Conservation (phyloP, 92 coral and sea anemone species). For the Anthopleura xanthogrammica region DNA sequence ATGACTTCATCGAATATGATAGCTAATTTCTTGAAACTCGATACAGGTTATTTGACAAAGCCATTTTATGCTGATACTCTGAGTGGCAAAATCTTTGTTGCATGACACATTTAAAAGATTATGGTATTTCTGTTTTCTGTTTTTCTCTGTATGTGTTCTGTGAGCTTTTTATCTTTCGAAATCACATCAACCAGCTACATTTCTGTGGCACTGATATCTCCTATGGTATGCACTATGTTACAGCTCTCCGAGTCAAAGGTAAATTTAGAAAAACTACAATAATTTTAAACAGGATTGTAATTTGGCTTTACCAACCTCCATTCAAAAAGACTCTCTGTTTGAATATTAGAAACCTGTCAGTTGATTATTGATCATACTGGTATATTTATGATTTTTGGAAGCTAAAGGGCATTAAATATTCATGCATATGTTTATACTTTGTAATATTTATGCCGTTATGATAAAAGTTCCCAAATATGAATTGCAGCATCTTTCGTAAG, state of each 20-base stretch:
- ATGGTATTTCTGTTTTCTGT: slow-evolving; percentile 19
- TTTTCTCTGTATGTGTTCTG: background rate
- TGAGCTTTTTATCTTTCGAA: slow-evolving; percentile 13
- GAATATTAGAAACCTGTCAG: background rate
- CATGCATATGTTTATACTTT: background rate
- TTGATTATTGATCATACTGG: background rate
- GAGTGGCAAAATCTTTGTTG: slow-evolving; percentile 12
- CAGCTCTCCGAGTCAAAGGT: slow-evolving; percentile 17
- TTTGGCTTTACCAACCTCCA: background rate
- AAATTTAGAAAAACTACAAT: background rate
- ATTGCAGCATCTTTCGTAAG: too few relatives aligned
- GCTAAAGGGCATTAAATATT: too few relatives aligned
- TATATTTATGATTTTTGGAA: background rate
- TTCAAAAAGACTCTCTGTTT: background rate
- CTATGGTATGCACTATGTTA: slow-evolving; percentile 22
- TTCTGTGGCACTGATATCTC: background rate
- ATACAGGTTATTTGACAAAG: slow-evolving; percentile 1
- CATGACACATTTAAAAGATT: slow-evolving; percentile 14
- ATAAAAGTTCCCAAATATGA: background rate
- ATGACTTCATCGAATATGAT: slow-evolving; percentile 20
- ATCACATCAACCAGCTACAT: slow-evolving; percentile 4
- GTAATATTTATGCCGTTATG: background rate
- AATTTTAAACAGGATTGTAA: background rate
- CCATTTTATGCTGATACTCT: background rate
- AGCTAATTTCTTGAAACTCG: slow-evolving; percentile 17